Conservation (phyloP, 2,888 invertebrate species). For the Xanthostigma xanthostigma region DNA sequence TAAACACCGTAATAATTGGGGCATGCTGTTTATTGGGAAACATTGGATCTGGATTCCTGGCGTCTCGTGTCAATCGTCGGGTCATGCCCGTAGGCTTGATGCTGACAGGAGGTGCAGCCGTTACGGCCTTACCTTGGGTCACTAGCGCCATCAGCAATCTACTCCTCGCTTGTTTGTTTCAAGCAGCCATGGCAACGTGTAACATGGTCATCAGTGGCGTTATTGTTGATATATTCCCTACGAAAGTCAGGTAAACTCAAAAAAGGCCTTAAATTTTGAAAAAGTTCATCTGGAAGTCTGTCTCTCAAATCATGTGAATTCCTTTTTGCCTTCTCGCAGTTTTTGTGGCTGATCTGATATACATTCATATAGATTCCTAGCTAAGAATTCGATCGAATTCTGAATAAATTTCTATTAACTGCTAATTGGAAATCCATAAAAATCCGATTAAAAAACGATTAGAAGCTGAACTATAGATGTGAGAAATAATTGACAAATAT, state of each 20-base stretch:
- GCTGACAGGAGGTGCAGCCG: constrained; percentile 37
- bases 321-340: too few relatives aligned
- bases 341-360: too few relatives aligned
- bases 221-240: constrained; percentile 26
- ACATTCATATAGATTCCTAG: too few relatives aligned
- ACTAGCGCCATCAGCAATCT: constrained; percentile 40
- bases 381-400: too few relatives aligned
- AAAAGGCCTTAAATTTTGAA: constrained; percentile 1
- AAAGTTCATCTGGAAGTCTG: constrained; percentile 1
- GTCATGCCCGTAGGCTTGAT: constrained; percentile 27
- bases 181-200: constrained; percentile 31
- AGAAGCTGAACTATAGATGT: too few relatives aligned
- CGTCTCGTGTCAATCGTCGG: constrained; percentile 17
- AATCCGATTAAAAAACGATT: too few relatives aligned
- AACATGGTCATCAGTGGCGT: constrained; percentile 27
- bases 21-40: constrained; percentile 48
- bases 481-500: too few relatives aligned
- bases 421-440: too few relatives aligned
- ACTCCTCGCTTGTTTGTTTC: constrained; percentile 36
- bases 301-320: too few relatives aligned
- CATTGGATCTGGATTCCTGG: constrained; percentile 44
- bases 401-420: too few relatives aligned
- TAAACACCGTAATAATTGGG: constrained; percentile 51
- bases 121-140: constrained; percentile 43
- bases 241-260: constrained; percentile 15